Evolutionary conservation across 1,140 invertebrate genomes (phyloP), one percentile per base, ranked within the genome.

Genomic region (Potamilus streckersoni): DNA sequence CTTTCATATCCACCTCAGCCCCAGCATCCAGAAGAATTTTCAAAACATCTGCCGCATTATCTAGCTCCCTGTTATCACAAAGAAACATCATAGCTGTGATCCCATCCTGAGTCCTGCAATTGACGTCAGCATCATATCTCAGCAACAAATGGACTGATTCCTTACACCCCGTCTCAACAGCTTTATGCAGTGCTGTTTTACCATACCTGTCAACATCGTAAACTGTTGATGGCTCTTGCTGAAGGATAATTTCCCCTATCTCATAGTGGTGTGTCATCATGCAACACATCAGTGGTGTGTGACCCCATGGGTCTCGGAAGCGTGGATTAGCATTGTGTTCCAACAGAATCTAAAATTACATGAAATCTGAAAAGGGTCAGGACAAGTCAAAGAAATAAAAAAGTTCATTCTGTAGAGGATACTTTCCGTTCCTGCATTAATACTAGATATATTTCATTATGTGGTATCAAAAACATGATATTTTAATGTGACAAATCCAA

Each of bases 251-350:
- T 20, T 76, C 78, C 14, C 67, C 79, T 31, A 79, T 77, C 19
- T 83, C 80, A 27, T 61, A 58, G 58, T 72, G 79, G 27, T 81
- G 79, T 16, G 74, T 74, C 16, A 74, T 61, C 64, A 83, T 79
- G 60, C 80, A 78, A 61, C 78, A 81, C 78, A 79, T 81, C 19
- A 83, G 69, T 0, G 82, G 80, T 0, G 80, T 81, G 62, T 83
- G 82, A 19, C 80, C 80, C 82, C 82, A 83, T 19, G 79, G 78
- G 74, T 83, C 82, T 8, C 75, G 65, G 12, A 76, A 70, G 17
- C 67, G 55, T 16, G 78, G 67, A 58, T 76, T 62, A 17, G 82
- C 78, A 12, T 76, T 78, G 12, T 70, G 64, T 49, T 83, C 76
- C 19, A 81, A 64, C 11, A 83, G 58, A 11, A 74, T 64, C 71